Evolutionary conservation across 2,888 invertebrate genomes (phyloP), one percentile per base, ranked within the genome.

Genomic region (Coremacera marginata): DNA sequence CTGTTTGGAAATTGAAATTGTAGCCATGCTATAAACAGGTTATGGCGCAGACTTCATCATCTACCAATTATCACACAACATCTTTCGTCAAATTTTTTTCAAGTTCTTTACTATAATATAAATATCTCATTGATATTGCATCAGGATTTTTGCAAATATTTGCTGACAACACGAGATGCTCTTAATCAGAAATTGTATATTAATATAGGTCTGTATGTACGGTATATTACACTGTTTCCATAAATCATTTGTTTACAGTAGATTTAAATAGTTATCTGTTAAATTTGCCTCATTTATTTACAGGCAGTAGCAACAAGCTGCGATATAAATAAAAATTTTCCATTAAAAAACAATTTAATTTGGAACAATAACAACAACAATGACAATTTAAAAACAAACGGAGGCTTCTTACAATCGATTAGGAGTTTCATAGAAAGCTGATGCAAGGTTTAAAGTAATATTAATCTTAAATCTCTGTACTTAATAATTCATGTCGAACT

Each of bases 241-340:
- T 16, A 67, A 34, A 67, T 67, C 31, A 52, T 67, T 65, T 65
- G 65, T 67, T 74, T 67, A 52, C 65, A 22, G 27, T 65, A 67
- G 22, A 65, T 67, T 74, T 67, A 37, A 74, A 74, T 55, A 67
- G 55, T 74, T 67, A 74, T 74, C 74, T 65, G 52, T 55, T 55
- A 34, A 27, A 55, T 57, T 63, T 73, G 49, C 62, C 62, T 67
- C 51, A 44, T 22, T 71, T 3, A 22, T 14, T 25, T 25, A 31
- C 3, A 31, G 31, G 37, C 22, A 65, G 37, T 74, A 65, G 51
- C 31, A 67, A 67, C 52, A 74, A 62, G 37, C 8, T 52, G 19
- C 16, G 19, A 55, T 57, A 52, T 71, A 31, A 63, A 27, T 37
- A 37, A 67, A 74, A 74, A 74, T 67, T 65, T 74, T 74, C 74